Percentiles rank a stretch among this genome's conserved stretches.
Evolutionary conservation across 2,888 invertebrate genomes (phyloP).

Genomic region (Hylaea fasciaria): DNA sequence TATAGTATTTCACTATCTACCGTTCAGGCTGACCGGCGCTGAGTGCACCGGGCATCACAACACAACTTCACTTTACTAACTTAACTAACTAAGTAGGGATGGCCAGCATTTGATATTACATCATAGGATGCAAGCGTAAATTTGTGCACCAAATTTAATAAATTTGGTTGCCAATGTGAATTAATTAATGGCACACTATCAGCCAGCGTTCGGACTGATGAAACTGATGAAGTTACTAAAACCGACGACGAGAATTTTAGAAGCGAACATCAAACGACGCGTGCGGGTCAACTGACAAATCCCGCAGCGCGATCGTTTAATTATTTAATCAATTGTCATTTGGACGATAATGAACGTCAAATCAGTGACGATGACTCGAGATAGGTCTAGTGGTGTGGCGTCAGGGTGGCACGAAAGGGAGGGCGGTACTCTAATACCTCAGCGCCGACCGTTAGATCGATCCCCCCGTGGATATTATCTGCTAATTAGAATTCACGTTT

Average conservation of each 20-base stretch:
- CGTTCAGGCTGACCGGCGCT: too few species aligned
- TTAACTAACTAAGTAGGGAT: too few species aligned
- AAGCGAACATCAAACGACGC: background rate
- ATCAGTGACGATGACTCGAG: conserved; percentile 55
- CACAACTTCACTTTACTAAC: too few species aligned
- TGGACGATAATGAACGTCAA: conserved; percentile 42
- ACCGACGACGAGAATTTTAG: background rate
- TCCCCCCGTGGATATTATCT: conserved; percentile 78
- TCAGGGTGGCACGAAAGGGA: conserved; percentile 41
- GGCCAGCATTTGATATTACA: too few species aligned
- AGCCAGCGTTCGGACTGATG: too few species aligned
- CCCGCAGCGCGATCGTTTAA: conserved; percentile 15
- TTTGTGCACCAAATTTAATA: too few species aligned
- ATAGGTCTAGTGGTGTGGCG: conserved; percentile 32
- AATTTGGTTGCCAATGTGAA: too few species aligned
- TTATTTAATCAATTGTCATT: conserved; percentile 41
- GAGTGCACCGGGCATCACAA: too few species aligned
- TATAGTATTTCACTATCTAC: too few species aligned
- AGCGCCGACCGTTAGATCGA: conserved; percentile 71
- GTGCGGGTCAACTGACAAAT: background rate
- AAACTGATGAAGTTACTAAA: too few species aligned
- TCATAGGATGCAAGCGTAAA: too few species aligned
- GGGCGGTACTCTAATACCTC: conserved; percentile 26
- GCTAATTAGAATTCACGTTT: conserved; percentile 79
- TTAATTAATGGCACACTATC: too few species aligned